Base-by-base conservation (phyloP, 2,113 vertebrate species). In the Parotia lawesii region DNA sequence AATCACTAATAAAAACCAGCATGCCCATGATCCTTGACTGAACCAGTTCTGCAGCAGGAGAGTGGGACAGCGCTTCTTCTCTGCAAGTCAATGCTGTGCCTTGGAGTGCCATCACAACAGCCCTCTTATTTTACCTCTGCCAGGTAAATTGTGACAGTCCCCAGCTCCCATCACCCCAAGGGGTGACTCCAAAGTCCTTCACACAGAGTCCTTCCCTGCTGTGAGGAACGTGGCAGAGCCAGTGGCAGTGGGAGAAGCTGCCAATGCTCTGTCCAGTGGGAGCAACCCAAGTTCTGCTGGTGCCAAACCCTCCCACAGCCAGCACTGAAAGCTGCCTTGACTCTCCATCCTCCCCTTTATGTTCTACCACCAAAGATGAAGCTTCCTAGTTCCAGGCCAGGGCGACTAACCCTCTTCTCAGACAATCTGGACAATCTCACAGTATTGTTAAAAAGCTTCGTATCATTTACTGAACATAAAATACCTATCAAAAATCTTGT, bases 401-500 rank as follows among this genome's bases (percentile, higher is more conserved):
- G 35, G 15, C 6, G 1, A 47, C 29, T 33, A 54, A 37, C 18
- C 35, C 17, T 62, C 22, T 76, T 23, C 78, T 91, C 56, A 37
- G 16, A 70, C 84, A 60, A n/a, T 7, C 6, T 10, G 33, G n/a
- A 79, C 66, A 82, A 57, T 6, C 15, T 11, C 60, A 40, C 18
- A 53, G 1, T 10, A 25, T 45, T 80, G 94, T 38, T 67, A 83
- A 79, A 96, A 97, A 69, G 28, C 19, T 94, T 85, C 72, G 42
- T 80, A 37, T 69, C 21, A 1, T 89, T 96, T 91, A 87, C 31
- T 45, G 69, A 80, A 91, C 91, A 48, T 29, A 77, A 87, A 86
- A 92, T 45, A 37, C 38, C 76, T 96, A 94, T 94, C 79, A 97
- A 97, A 97, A 92, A 33, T 37, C 47, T 53, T 53, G 35, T 67